Base-by-base conservation (phyloP, 2,888 invertebrate genomes). In the Tenthredo scrophulariae region DNA sequence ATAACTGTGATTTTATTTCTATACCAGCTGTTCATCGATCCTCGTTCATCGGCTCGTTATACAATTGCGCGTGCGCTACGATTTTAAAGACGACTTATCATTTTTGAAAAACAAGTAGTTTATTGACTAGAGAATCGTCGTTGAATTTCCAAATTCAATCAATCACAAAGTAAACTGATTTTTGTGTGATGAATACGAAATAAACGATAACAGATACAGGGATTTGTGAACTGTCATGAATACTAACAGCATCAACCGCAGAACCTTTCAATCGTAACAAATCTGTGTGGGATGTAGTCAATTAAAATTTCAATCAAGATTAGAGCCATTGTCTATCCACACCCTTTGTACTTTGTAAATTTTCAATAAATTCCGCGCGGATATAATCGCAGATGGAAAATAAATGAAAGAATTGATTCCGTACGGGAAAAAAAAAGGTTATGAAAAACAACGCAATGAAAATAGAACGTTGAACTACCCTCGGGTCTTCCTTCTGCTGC, bases 251-350 rank as follows among this genome's bases (percentile, higher is more conserved):
- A 46, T 75, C 15, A 46, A 37, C 40, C 43, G 50, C 26, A 50
- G 18, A 77, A 50, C 50, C 18, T 77, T 77, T 77, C 50, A 26
- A 77, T 77, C 75, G 54, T 7, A 75, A 33, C 18, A n/a, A 77
- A 74, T 43, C 22, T n/a, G n/a, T 6, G 50, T 77, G 54, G 77
- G 77, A 77, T 77, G 33, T n/a, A 50, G 13, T 18, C 33, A 74
- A 77, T 77, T 77, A 5, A 77, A 77, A 33, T 54, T 77, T 26
- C 29, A 33, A 29, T 77, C 18, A 6, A 18, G 5, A 74, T 43
- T 22, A 43, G 72, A 22, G 40, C 43, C 26, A 67, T 67, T 67
- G 29, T 67, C 67, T 67, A 33, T 18, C 67, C 67, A 67, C 67
- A 67, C 33, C 6, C 6, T 67, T 67, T 67, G 33, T 33, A 33